These are phyloP conservation scores for Lagorchestes hirsutus DNA, from an alignment of 2,797 vertebrate species.

Conservation along the genomic window DNA sequence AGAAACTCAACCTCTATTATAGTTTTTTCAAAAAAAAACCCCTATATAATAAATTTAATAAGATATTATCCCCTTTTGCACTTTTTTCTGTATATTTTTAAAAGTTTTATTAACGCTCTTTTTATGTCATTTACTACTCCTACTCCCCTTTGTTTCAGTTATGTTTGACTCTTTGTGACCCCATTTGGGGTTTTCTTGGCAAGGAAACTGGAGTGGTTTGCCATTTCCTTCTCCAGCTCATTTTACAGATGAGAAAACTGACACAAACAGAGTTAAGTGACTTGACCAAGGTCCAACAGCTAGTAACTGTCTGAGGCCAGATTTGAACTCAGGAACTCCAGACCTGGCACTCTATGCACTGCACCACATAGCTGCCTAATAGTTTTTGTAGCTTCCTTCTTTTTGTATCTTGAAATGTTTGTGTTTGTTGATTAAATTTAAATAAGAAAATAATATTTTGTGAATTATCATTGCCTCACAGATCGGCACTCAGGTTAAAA, in stretches of 20 bases:
- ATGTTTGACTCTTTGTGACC: background rate
- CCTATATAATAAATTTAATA: no score
- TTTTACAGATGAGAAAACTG: background rate
- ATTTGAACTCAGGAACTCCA: background rate
- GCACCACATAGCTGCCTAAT: background rate
- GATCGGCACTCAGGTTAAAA: background rate
- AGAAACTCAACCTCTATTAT: no score
- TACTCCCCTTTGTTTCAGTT: background rate
- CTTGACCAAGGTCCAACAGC: background rate
- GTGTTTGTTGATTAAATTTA: background rate
- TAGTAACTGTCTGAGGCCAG: background rate
- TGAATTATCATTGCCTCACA: background rate
- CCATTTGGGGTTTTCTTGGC: background rate
- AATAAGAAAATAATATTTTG: background rate
- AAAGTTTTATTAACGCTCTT: no score
- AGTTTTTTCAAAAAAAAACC: no score
- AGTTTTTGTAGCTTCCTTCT: background rate
- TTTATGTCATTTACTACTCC: no score
- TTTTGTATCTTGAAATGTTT: background rate
- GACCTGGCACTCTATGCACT: background rate
- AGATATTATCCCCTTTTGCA: no score
- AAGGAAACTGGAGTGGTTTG: background rate
- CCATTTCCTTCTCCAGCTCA: background rate
- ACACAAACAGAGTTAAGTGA: background rate
- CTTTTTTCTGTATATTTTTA: no score